Conservation (phyloP, 2,888 invertebrate species). For the Idaea aversata region DNA sequence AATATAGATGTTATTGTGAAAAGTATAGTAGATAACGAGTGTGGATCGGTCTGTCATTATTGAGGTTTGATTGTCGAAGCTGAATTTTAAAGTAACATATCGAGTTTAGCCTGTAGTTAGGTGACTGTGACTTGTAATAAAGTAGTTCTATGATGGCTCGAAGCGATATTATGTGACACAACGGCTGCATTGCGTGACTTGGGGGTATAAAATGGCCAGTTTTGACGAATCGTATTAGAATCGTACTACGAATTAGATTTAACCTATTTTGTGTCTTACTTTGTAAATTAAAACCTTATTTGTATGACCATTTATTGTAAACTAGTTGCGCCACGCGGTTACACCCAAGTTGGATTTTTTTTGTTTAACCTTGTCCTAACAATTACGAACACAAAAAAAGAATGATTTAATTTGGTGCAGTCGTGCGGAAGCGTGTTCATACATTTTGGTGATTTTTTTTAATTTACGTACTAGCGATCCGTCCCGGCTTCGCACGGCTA, state of each 20-base stretch:
- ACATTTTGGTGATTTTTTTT: no score
- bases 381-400: no score
- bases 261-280: no score
- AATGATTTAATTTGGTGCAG: no score
- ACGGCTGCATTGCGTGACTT: slow-evolving; percentile 31
- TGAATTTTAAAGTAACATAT: slow-evolving; percentile 33
- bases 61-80: slow-evolving; percentile 31
- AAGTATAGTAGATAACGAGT: slow-evolving; percentile 6
- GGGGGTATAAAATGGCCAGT: background rate
- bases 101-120: slow-evolving; percentile 29
- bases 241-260: no score
- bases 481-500: no score
- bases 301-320: background rate
- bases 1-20: slow-evolving; percentile 8
- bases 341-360: background rate
- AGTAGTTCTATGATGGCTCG: slow-evolving; percentile 39
- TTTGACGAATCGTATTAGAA: no score
- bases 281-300: background rate
- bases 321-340: background rate
- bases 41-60: slow-evolving; percentile 37
- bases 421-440: no score
- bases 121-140: slow-evolving; percentile 42
- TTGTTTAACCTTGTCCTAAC: no score
- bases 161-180: slow-evolving; percentile 37
- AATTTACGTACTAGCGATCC: no score